Evolutionary conservation across 37 sponge, comb jelly and placozoan genomes (phyloP).

Genomic region (Ianthella basta): DNA sequence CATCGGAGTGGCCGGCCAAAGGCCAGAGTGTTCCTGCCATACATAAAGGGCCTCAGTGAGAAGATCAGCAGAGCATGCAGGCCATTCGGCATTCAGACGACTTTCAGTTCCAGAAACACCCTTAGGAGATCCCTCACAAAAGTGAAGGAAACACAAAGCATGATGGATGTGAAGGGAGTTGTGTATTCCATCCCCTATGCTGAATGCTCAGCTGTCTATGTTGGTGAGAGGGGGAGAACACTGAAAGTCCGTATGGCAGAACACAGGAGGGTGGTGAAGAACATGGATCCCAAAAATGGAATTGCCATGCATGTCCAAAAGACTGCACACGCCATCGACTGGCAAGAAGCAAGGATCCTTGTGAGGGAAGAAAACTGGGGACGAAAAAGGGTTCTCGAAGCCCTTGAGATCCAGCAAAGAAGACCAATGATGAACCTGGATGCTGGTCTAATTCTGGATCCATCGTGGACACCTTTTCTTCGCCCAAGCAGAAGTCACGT

Average conservation of each 20-base stretch:
- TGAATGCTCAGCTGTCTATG: constrained; percentile 5
- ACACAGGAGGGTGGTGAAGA: constrained; percentile 18
- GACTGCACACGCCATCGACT: background rate
- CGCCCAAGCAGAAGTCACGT: too few relatives aligned
- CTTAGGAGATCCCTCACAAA: background rate
- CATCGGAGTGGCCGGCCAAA: background rate
- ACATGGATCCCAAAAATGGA: constrained; percentile 9
- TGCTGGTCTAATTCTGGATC: too few relatives aligned
- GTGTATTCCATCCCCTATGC: constrained; percentile 19
- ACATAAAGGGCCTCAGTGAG: constrained; percentile 25
- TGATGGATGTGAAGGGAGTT: background rate
- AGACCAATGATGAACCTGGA: background rate
- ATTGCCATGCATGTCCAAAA: constrained; percentile 16
- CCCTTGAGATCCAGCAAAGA: constrained; percentile 17
- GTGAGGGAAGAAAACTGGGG: background rate
- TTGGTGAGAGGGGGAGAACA: constrained; percentile 41
- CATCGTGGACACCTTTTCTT: too few relatives aligned
- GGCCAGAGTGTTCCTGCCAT: constrained; percentile 19
- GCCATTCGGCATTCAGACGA: background rate
- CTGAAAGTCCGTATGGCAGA: constrained; percentile 26
- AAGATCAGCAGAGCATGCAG: constrained; percentile 11
- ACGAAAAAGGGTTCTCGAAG: constrained; percentile 23
- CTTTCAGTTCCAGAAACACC: constrained; percentile 6
- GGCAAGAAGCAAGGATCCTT: constrained; percentile 17
- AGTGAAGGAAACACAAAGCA: constrained; percentile 1